Evolutionary conservation across 2,888 invertebrate genomes (phyloP).

Genomic region (Merodon equestris): DNA sequence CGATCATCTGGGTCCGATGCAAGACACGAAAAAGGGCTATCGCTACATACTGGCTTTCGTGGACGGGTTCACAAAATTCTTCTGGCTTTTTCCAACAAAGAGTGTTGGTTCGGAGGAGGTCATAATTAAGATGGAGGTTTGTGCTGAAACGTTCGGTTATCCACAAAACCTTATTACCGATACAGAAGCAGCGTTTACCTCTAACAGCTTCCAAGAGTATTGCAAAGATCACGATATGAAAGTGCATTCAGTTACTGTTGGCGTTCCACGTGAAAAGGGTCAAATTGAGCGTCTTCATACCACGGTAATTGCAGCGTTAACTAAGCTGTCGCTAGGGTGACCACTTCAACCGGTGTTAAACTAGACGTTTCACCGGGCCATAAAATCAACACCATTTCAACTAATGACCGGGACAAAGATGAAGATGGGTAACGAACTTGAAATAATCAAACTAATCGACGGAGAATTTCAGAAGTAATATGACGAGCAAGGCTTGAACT

Average conservation of each 20-base stretch:
- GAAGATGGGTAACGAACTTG: neutral
- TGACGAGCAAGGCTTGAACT: conserved; percentile 32
- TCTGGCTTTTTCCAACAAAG: conserved; percentile 60
- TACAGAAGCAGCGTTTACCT: conserved; percentile 53
- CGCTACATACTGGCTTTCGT: conserved; percentile 73
- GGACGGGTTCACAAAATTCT: conserved; percentile 73
- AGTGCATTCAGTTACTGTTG: too few relatives aligned
- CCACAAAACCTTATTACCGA: conserved; percentile 44
- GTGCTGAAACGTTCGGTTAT: conserved; percentile 51
- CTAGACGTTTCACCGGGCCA: conserved; percentile 60
- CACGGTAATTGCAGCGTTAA: conserved; percentile 20
- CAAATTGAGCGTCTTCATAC: conserved; percentile 55
- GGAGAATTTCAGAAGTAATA: conserved; percentile 34
- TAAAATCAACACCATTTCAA: conserved; percentile 69
- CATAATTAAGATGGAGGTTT: conserved; percentile 43
- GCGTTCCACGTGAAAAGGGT: conserved; percentile 56
- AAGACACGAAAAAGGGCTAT: conserved; percentile 69
- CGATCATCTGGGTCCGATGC: conserved; percentile 74
- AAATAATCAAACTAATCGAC: conserved; percentile 3
- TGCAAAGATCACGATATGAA: conserved; percentile 45
- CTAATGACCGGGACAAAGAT: conserved; percentile 65
- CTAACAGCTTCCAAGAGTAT: conserved; percentile 44
- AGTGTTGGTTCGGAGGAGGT: conserved; percentile 48
- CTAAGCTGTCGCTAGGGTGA: conserved; percentile 71
- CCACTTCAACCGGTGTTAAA: conserved; percentile 47